Evolutionary conservation across 2,888 invertebrate species (phyloP).

Genomic region (Embidobia sp.): DNA sequence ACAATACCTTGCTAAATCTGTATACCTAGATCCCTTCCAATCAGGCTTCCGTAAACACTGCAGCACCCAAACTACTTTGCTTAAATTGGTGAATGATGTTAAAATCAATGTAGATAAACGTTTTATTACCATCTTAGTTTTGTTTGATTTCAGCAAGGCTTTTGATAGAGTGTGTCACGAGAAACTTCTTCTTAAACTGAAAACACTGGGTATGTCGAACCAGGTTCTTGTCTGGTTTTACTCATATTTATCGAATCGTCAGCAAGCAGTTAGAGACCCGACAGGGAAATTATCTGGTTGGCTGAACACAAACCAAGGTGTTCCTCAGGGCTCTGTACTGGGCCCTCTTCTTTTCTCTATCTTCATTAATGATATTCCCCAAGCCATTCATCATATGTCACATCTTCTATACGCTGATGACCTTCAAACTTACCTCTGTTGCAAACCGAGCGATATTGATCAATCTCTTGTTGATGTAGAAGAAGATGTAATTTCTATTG

Average conservation of each 20-base stretch:
- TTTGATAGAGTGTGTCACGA: not conserved
- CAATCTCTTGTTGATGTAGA: not conserved
- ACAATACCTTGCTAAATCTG: too few species aligned
- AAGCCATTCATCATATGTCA: not conserved
- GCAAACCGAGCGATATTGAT: not conserved
- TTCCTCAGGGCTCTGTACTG: not conserved
- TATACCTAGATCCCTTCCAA: not conserved
- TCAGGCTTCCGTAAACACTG: not conserved
- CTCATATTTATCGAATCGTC: not conserved
- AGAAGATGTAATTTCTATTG: not conserved
- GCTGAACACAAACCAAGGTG: not conserved
- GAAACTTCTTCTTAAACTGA: not conserved
- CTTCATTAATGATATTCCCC: not conserved
- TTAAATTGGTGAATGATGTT: not conserved
- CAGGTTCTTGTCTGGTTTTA: not conserved
- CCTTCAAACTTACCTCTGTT: not conserved
- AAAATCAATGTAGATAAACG: not conserved
- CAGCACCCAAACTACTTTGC: not conserved
- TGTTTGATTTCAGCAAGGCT: constrained; percentile 6
- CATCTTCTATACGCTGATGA: not conserved
- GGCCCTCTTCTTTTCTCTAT: not conserved
- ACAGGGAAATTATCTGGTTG: not conserved
- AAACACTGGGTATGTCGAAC: not conserved
- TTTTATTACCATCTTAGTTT: not conserved
- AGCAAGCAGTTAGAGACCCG: too few species aligned